phyloP scores from a whole-genome alignment of 2,888 invertebrate species.

The Patella caerulea region DNA sequence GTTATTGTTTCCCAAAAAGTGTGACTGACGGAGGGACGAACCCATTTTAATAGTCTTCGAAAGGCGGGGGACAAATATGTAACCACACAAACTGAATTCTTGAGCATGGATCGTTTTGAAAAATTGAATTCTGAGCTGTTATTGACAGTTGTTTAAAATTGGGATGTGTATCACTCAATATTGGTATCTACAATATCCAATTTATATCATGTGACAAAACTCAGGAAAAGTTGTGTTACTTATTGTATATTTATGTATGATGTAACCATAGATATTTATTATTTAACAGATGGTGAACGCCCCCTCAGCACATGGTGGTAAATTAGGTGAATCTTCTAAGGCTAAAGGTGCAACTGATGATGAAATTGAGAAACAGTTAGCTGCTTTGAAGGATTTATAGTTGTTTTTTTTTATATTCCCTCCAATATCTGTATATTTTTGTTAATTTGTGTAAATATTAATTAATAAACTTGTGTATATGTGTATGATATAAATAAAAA shows the following conservation, averaged over 20 bases:
- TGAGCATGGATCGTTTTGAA: no score
- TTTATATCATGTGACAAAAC: no score
- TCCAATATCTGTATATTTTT: slow-evolving; percentile 7
- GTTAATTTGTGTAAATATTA: slow-evolving; percentile 7
- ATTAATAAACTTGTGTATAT: background rate
- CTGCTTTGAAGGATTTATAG: slow-evolving; percentile 66
- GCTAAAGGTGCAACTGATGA: slow-evolving; percentile 64
- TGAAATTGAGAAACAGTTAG: slow-evolving; percentile 71
- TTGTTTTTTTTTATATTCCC: background rate
- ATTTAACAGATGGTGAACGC: slow-evolving; percentile 68
- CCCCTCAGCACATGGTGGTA: slow-evolving; percentile 69
- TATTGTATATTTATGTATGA: no score
- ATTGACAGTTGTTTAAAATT: background rate
- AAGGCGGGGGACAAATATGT: no score
- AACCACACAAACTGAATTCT: no score
- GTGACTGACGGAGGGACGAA: no score
- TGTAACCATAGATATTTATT: slow-evolving; percentile 12
- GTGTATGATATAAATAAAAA: no score
- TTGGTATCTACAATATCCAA: background rate
- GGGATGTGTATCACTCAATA: background rate
- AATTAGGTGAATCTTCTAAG: slow-evolving; percentile 68
- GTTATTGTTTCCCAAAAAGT: no score
- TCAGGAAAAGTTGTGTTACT: no score
- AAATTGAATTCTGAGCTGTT: background rate
- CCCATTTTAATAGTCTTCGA: no score